Conservation (phyloP, 1,140 invertebrate genomes). For the Littorina saxatilis region DNA sequence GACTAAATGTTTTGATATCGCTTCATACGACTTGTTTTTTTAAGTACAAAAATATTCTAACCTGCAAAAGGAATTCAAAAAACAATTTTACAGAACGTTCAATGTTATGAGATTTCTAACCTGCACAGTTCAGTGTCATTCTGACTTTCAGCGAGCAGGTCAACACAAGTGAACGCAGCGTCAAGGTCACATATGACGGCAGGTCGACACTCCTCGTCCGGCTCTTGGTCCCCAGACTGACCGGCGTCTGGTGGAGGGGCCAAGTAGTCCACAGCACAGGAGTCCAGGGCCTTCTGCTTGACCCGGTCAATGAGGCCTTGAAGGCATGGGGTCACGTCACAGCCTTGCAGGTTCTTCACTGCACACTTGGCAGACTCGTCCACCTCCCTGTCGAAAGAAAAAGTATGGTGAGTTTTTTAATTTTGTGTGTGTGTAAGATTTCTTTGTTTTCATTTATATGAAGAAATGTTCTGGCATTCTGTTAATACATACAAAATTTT, state of each 20-base stretch:
- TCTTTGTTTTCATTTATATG: no score
- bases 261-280: neutral
- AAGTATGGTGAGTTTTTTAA: neutral
- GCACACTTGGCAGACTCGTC: neutral
- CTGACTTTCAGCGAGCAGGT: neutral
- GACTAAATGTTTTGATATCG: no score
- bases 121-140: neutral
- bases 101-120: no score
- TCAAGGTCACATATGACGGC: conserved; percentile 13
- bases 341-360: neutral
- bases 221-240: neutral
- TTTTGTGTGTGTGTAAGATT: no score
- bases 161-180: neutral
- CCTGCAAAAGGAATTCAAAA: no score
- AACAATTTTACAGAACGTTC: no score
- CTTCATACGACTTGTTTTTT: no score
- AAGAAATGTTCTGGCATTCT: no score
- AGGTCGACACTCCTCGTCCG: neutral
- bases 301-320: neutral
- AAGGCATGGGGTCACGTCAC: conserved; percentile 22
- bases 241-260: neutral
- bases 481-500: no score
- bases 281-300: neutral
- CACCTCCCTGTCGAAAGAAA: neutral
- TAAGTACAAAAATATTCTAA: no score